phyloP scores from a whole-genome alignment of 2,888 invertebrate species.

The Melitaea athalia region DNA sequence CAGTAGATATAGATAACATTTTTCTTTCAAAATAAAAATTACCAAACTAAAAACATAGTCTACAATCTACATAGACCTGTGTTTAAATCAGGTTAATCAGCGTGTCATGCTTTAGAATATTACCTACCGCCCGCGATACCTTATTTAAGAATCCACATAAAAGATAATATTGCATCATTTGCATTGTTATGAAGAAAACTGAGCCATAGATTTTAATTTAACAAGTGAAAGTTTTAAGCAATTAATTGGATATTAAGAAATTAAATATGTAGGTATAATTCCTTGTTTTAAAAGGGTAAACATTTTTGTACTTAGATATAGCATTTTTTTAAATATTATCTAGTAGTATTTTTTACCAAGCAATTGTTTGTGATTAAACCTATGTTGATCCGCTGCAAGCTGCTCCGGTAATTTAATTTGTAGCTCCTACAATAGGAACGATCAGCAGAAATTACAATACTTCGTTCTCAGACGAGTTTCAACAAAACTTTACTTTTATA shows the following conservation, averaged over 20 bases:
- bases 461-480: background rate
- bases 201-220: too few species aligned
- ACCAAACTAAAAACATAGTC: too few species aligned
- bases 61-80: too few species aligned
- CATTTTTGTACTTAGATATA: background rate
- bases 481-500: slow-evolving; percentile 3
- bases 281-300: background rate
- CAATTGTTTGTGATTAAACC: slow-evolving; percentile 14
- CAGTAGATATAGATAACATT: too few species aligned
- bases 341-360: slow-evolving; percentile 12
- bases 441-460: slow-evolving; percentile 15
- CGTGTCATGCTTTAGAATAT: too few species aligned
- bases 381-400: slow-evolving; percentile 12
- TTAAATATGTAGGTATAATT: background rate
- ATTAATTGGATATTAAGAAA: background rate
- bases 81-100: too few species aligned
- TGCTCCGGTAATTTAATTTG: slow-evolving; percentile 31
- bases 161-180: too few species aligned
- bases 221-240: background rate
- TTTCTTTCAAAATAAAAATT: too few species aligned
- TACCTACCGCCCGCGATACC: too few species aligned
- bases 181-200: too few species aligned
- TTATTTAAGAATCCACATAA: too few species aligned
- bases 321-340: too few species aligned
- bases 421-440: slow-evolving; percentile 19